Evolutionary conservation across 1,140 invertebrate species (phyloP).

Genomic region (Drosophila rhopaloa): DNA sequence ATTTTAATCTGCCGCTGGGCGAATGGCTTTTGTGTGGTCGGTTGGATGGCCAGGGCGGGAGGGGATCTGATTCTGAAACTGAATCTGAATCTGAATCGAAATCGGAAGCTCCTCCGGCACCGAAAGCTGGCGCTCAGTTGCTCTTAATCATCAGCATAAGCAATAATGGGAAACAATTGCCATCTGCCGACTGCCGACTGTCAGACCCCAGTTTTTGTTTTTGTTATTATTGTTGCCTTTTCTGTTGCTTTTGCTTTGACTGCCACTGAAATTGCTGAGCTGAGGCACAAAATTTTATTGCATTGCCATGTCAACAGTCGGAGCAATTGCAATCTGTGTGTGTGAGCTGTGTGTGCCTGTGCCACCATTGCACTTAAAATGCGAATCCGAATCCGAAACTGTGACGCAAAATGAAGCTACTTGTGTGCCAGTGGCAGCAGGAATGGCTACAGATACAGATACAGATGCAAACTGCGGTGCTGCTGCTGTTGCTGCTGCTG

Average conservation of each 20-base stretch:
- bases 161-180: slow-evolving; percentile 82
- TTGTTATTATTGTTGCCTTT: slow-evolving; percentile 2
- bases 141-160: slow-evolving; percentile 81
- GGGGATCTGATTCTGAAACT: slow-evolving; percentile 3
- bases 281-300: slow-evolving; percentile 76
- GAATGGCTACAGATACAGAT: slow-evolving; percentile 24
- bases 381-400: slow-evolving; percentile 55
- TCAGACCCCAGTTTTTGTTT: slow-evolving; percentile 11
- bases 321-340: slow-evolving; percentile 63
- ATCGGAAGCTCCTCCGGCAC: slow-evolving; percentile 21
- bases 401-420: slow-evolving; percentile 81
- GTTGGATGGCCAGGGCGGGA: not conserved
- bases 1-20: slow-evolving; percentile 78
- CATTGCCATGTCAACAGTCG: slow-evolving; percentile 79
- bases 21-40: slow-evolving; percentile 74
- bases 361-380: slow-evolving; percentile 73
- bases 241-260: slow-evolving; percentile 16
- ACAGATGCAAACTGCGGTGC: slow-evolving; percentile 35
- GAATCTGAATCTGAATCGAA: slow-evolving; percentile 6
- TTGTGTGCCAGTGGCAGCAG: slow-evolving; percentile 64
- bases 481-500: slow-evolving; percentile 38
- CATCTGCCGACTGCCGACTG: slow-evolving; percentile 52
- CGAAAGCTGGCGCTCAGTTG: slow-evolving; percentile 44
- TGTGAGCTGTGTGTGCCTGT: slow-evolving; percentile 20
- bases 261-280: slow-evolving; percentile 67